Base-by-base conservation (phyloP, 2,888 invertebrate genomes). In the Macrophya annulata region DNA sequence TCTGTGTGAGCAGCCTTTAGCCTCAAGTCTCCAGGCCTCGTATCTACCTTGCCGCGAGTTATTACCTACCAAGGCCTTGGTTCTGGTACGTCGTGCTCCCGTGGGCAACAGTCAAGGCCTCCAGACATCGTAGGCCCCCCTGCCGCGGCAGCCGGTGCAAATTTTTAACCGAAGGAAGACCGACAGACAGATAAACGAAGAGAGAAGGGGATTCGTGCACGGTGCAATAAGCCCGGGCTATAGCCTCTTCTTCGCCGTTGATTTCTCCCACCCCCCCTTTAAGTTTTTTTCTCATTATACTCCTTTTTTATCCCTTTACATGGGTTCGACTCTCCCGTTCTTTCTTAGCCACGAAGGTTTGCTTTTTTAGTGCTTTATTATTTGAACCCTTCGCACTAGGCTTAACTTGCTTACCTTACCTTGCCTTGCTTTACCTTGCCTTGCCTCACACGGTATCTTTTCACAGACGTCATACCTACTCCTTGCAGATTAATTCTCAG, bases 11-110 rank as follows among this genome's bases (percentile, higher is more conserved):
- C 77, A 37, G 51, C 51, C 77, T 77, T 40, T 55, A 55, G 77
- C 62, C 62, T 25, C 40, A 5, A 10, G 62, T 51, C 31, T 25
- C 55, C 87, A 94, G 97, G 87, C 94, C 97, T 91, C 97, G 97
- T 97, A 96, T 96, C 90, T 95, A 95, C 97, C 90, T 94, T 94
- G 85, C 94, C 95, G 85, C 96, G 96, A 83, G 71, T 83, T 83
- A 83, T 83, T 83, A 83, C 65, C 83, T 48, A 71, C 65, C 68
- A 43, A 71, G 83, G 31, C 65, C 83, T 83, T 71, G 83, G 83
- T 37, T 68, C 48, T 43, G 43, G 62, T 62, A 43, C 43, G 81
- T 40, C 68, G 83, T 68, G 65, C 68, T 68, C 83, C 68, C 68
- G 83, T 83, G 71, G 83, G 45, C 68, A 68, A 87, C 90, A 89